phyloP scores from a whole-genome alignment of 2,113 vertebrate genomes.

The Prunella himalayana region DNA sequence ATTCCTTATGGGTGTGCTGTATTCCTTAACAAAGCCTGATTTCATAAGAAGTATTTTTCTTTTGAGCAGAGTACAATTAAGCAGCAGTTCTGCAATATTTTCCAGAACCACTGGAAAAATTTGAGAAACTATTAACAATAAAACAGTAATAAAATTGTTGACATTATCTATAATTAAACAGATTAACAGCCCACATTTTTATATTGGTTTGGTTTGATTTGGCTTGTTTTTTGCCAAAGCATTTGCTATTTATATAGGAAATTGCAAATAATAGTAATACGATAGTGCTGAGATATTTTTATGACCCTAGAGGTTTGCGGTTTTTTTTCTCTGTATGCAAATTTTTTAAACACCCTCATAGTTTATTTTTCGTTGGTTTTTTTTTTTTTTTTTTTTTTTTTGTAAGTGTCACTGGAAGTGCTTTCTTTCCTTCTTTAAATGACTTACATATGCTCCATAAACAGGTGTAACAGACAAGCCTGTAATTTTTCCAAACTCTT shows the following conservation, averaged over 20 bases:
- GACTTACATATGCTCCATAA: not conserved
- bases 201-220: not conserved
- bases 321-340: not conserved
- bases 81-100: not conserved
- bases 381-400: not conserved
- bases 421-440: conserved; percentile 13
- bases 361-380: not conserved
- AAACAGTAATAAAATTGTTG: conserved; percentile 7
- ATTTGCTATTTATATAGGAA: not conserved
- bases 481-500: not conserved
- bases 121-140: not conserved
- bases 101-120: not conserved
- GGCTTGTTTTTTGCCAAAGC: not conserved
- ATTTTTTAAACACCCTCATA: not conserved
- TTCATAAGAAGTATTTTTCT: not conserved
- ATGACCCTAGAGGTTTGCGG: not conserved
- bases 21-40: not conserved
- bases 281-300: not conserved
- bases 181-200: not conserved
- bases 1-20: not conserved
- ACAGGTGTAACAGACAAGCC: not conserved
- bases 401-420: not conserved
- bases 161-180: conserved; percentile 14
- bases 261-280: not conserved
- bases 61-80: not conserved